Evolutionary conservation across 2,797 vertebrate genomes (phyloP).

Genomic region (Tangara arthus): DNA sequence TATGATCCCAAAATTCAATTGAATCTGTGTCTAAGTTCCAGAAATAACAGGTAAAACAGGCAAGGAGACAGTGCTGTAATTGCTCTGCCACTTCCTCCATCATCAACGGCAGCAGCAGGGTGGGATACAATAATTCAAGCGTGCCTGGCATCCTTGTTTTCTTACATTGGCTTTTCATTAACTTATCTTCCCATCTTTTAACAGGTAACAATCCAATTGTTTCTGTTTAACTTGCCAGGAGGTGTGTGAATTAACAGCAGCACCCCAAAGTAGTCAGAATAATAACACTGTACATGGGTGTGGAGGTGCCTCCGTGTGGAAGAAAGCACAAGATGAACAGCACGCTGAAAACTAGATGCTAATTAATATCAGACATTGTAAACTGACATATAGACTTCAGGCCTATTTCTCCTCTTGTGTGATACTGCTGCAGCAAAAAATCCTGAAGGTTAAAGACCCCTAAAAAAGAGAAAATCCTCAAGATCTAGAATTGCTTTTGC

Average conservation of each 20-base stretch:
- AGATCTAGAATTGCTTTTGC: background rate
- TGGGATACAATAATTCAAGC: background rate
- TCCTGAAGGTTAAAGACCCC: background rate
- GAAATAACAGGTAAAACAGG: background rate
- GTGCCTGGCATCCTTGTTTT: background rate
- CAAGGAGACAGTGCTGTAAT: background rate
- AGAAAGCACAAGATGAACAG: background rate
- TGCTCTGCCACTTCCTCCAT: background rate
- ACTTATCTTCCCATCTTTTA: background rate
- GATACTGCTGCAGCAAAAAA: background rate
- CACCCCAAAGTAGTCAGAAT: background rate
- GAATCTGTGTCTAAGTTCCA: background rate
- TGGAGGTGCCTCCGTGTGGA: background rate
- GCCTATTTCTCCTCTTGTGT: background rate
- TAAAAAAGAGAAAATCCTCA: background rate
- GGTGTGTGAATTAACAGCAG: background rate
- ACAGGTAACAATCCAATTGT: background rate
- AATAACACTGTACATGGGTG: background rate
- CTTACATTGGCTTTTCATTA: background rate
- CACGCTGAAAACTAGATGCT: background rate
- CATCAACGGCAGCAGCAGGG: background rate
- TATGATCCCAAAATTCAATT: background rate
- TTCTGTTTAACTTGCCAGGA: background rate
- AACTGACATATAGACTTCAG: background rate
- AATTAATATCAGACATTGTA: background rate